Evolutionary conservation across 2,797 vertebrate genomes (phyloP), one percentile per base, ranked within the genome.

Genomic region (Hippoglossus hippoglossus): DNA sequence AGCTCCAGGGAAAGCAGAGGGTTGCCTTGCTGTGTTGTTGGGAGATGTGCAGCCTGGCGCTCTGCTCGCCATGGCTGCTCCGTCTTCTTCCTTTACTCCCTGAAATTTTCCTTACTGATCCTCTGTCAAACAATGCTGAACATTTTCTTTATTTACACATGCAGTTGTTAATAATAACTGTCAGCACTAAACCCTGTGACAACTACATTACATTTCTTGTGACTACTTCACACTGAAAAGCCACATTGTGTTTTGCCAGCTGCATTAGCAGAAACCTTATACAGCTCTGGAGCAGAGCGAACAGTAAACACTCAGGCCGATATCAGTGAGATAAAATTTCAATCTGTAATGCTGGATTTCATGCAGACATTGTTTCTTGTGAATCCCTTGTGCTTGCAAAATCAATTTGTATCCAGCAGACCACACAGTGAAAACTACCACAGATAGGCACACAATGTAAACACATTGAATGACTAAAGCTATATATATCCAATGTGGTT

Each of bases 171-270:
- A 67, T 7, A 56, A 22, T 3, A 50, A 19, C 21, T 59, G 5
- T 51, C 46, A 16, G 3, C 15, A 0, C 18, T 36, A 19, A 66
- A 61, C 22, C 39, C 25, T 41, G 12, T 53, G 60, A 61, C 16
- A 21, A 22, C 61, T 36, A 21, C 16, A 58, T 28, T 50, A 18
- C 7, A 67, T 44, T 60, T 64, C 19, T 39, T 67, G 24, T 11
- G 52, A 54, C 9, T 34, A 9, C 15, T 72, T 67, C 34, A 44
- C 41, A 58, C 24, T 63, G 39, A 59, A 65, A 60, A 53, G 39
- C 28, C 10, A n/a, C 12, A 34, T 1, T 0, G 12, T 53, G 16
- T 25, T 55, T 55, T 4, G 1, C 21, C 8, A 56, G 36, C 2
- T 34, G 36, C 15, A 62, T 56, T 67, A 0, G 6, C 26, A 67